Conservation (phyloP, 2,113 vertebrate species). For the Accipiter cooperii region DNA sequence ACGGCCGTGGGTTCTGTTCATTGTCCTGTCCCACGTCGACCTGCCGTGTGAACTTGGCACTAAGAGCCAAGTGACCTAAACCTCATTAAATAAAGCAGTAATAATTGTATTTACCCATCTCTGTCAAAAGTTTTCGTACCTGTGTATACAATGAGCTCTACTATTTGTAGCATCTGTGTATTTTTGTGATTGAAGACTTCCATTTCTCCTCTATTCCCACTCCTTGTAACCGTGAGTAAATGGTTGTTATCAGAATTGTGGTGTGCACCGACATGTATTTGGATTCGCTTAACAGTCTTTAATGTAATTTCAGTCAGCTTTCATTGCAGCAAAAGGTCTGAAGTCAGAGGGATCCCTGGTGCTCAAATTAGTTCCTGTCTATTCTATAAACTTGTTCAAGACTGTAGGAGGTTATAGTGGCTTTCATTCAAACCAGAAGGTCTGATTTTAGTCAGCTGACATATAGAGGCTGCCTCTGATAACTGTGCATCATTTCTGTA, state of each 20-base stretch:
- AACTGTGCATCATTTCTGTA: background rate
- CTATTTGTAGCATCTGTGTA: background rate
- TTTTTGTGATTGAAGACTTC: background rate
- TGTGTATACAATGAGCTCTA: background rate
- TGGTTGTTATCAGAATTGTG: background rate
- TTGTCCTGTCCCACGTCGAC: background rate
- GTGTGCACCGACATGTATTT: background rate
- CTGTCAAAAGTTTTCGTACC: background rate
- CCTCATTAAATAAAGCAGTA: background rate
- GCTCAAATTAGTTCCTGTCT: background rate
- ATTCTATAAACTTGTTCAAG: background rate
- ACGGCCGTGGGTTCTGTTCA: background rate
- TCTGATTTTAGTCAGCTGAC: background rate
- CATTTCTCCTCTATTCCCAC: background rate
- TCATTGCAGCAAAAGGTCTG: background rate
- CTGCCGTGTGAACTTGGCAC: background rate
- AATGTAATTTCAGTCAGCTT: background rate
- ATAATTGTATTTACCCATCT: background rate
- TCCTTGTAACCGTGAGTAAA: background rate
- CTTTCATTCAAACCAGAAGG: background rate
- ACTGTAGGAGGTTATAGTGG: background rate
- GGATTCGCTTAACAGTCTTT: background rate
- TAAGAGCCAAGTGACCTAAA: background rate
- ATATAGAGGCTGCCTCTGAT: background rate
- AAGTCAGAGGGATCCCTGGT: background rate